These are phyloP conservation scores for Drosophila sordidapex DNA, from an alignment of 2,888 invertebrate species.

Conservation along the genomic window DNA sequence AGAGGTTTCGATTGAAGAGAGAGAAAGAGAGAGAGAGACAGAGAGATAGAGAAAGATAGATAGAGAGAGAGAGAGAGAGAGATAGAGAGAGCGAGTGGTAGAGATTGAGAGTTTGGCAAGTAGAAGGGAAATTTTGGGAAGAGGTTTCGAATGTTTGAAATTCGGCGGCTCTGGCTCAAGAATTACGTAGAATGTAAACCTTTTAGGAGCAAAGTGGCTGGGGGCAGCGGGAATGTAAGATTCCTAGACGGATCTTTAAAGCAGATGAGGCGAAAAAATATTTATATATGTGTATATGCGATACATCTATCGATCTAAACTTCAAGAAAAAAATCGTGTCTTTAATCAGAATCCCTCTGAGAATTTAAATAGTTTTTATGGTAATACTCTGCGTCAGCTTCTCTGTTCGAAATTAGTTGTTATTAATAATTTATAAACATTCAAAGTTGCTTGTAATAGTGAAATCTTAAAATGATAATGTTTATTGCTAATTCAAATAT, in stretches of 20 bases:
- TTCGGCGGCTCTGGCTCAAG: not conserved
- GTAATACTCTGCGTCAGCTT: no score
- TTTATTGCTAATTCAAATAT: no score
- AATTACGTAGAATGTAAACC: not conserved
- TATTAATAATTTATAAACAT: no score
- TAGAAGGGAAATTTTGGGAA: not conserved
- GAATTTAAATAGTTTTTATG: not conserved
- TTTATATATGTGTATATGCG: not conserved
- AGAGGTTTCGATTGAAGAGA: not conserved
- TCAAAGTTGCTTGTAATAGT: no score
- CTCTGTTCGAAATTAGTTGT: no score
- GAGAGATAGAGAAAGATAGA: no score
- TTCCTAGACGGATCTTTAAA: not conserved
- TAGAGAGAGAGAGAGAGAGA: no score
- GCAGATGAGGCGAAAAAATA: not conserved
- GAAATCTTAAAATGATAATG: no score
- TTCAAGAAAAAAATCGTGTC: not conserved
- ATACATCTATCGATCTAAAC: not conserved
- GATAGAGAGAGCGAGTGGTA: no score
- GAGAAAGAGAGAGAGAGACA: no score
- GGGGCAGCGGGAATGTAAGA: not conserved
- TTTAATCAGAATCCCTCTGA: not conserved
- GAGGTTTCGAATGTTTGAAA: not conserved
- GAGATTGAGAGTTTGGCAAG: no score
- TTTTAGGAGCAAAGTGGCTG: not conserved